Evolutionary conservation across 1,140 invertebrate species (phyloP).

Genomic region (Drosophila guanche): DNA sequence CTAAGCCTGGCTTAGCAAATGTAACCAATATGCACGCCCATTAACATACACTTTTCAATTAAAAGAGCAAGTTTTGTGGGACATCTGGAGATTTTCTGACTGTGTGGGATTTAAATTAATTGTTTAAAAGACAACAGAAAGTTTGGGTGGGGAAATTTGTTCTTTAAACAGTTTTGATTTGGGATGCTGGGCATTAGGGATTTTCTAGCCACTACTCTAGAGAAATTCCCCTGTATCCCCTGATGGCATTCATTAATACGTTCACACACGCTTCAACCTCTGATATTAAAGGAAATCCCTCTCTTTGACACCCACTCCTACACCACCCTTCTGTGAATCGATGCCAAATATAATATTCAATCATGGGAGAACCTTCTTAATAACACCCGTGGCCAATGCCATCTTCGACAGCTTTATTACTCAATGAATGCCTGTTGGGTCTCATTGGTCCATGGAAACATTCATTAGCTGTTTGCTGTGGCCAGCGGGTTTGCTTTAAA

Average conservation of each 20-base stretch:
- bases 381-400: background rate
- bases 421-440: slow-evolving; percentile 2
- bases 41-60: slow-evolving; percentile 41
- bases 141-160: background rate
- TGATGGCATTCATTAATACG: no score
- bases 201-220: no score
- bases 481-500: slow-evolving; percentile 46
- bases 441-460: slow-evolving; percentile 9
- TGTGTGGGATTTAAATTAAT: background rate
- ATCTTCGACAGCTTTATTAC: background rate
- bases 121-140: background rate
- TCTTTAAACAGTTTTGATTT: background rate
- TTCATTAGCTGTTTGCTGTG: slow-evolving; percentile 45
- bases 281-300: no score
- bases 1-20: slow-evolving; percentile 33
- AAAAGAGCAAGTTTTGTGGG: background rate
- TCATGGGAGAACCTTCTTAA: no score
- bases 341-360: no score
- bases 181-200: no score
- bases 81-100: background rate
- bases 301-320: no score
- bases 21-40: slow-evolving; percentile 18
- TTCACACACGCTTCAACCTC: no score
- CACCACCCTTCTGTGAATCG: no score
- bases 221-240: no score